Conservation (phyloP, 2,888 invertebrate species). For the Mythimna albipuncta region DNA sequence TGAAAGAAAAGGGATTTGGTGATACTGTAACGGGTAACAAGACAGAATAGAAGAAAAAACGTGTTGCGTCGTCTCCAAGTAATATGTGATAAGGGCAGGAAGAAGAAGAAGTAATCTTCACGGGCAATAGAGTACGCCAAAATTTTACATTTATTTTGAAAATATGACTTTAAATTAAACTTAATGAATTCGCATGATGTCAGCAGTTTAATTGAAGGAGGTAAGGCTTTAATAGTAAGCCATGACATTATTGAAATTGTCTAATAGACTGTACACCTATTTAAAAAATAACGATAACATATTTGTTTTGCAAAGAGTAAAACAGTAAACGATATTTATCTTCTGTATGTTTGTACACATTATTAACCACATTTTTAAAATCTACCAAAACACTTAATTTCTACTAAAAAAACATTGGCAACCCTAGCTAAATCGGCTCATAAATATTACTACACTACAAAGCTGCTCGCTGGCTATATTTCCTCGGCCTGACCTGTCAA, state of each 20-base stretch:
- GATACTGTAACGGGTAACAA: too few relatives aligned
- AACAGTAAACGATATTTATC: background rate
- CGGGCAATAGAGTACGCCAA: background rate
- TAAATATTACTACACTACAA: constrained; percentile 42
- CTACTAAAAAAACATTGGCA: background rate
- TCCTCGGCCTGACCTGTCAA: constrained; percentile 22
- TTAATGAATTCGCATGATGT: background rate
- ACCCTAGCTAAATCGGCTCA: constrained; percentile 6
- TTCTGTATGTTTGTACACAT: background rate
- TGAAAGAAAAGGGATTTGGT: too few relatives aligned
- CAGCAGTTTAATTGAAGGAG: background rate
- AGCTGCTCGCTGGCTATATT: constrained; percentile 18
- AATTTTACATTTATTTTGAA: background rate
- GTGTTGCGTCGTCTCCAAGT: too few relatives aligned
- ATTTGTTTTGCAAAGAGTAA: background rate
- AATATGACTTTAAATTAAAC: background rate
- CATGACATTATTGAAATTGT: background rate
- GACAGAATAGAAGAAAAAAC: too few relatives aligned
- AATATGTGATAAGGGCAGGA: too few relatives aligned
- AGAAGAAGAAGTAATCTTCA: too few relatives aligned
- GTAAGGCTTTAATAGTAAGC: background rate
- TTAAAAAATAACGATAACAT: too few relatives aligned
- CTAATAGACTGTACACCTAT: background rate
- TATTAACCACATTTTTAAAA: background rate
- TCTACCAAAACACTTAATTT: background rate